Conservation (phyloP, 2,113 vertebrate species). For the Propithecus coquereli region DNA sequence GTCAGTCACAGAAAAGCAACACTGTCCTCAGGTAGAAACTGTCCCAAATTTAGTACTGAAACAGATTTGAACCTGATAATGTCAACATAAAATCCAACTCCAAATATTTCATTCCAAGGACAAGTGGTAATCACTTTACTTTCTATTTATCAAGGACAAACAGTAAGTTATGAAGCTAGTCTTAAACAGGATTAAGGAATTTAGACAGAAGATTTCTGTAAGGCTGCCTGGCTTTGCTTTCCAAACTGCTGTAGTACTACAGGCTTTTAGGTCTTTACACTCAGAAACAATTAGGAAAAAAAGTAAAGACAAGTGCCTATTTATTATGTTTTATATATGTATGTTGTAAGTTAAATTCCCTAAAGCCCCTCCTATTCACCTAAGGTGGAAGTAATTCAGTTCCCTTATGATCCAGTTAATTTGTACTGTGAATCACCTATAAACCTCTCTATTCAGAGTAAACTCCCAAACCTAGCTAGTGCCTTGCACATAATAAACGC, state of each 20-base stretch:
- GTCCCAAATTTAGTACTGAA: background rate
- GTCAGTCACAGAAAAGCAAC: background rate
- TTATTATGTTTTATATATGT: background rate
- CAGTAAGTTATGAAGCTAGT: background rate
- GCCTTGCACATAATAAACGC: background rate
- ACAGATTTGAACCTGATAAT: background rate
- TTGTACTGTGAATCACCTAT: background rate
- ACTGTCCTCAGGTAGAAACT: background rate
- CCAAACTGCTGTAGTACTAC: background rate
- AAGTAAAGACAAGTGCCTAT: background rate
- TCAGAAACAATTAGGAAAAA: background rate
- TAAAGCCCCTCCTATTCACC: background rate
- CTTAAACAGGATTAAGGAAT: background rate
- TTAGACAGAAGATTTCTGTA: background rate
- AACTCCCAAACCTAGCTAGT: background rate
- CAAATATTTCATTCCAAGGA: constrained; percentile 10
- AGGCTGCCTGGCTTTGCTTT: background rate
- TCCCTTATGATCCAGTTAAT: background rate
- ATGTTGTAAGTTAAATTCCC: background rate
- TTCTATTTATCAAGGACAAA: constrained; percentile 1
- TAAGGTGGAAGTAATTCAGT: background rate
- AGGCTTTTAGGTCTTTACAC: background rate
- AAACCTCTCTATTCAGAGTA: background rate
- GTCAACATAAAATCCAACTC: background rate
- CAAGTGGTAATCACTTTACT: background rate